phyloP scores from a whole-genome alignment of 2,888 invertebrate genomes.

The Ichneumoninae sp. region DNA sequence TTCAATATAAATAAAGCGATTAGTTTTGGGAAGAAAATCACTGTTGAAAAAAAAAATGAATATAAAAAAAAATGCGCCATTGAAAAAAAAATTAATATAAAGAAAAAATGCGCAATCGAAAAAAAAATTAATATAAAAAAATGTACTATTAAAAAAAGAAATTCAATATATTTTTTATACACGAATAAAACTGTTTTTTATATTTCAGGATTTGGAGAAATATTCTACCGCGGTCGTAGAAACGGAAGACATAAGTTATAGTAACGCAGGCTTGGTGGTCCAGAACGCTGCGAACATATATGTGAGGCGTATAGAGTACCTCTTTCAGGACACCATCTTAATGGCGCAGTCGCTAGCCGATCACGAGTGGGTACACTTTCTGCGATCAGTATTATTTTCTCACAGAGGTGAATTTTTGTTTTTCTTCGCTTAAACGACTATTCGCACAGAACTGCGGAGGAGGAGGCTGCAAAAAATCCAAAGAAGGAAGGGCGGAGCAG shows the following conservation, averaged over 20 bases:
- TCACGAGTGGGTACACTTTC: constrained; percentile 70
- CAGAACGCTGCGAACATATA: constrained; percentile 91
- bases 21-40: no score
- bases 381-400: background rate
- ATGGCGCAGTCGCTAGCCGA: constrained; percentile 82
- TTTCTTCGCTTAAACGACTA: constrained; percentile 3
- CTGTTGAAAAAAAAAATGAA: no score
- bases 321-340: constrained; percentile 84
- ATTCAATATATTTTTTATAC: constrained; percentile 21
- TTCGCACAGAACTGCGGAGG: constrained; percentile 67
- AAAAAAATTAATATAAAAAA: background rate
- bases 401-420: background rate
- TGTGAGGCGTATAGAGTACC: constrained; percentile 90
- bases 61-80: no score
- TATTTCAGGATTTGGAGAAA: constrained; percentile 75
- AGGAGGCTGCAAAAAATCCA: constrained; percentile 58
- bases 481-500: constrained; percentile 66
- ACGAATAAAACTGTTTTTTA: background rate
- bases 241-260: constrained; percentile 86
- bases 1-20: background rate
- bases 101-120: no score
- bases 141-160: background rate
- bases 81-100: background rate
- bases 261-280: constrained; percentile 91
- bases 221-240: constrained; percentile 75